phyloP scores from a whole-genome alignment of 2,113 vertebrate species.

The Galemys pyrenaicus region DNA sequence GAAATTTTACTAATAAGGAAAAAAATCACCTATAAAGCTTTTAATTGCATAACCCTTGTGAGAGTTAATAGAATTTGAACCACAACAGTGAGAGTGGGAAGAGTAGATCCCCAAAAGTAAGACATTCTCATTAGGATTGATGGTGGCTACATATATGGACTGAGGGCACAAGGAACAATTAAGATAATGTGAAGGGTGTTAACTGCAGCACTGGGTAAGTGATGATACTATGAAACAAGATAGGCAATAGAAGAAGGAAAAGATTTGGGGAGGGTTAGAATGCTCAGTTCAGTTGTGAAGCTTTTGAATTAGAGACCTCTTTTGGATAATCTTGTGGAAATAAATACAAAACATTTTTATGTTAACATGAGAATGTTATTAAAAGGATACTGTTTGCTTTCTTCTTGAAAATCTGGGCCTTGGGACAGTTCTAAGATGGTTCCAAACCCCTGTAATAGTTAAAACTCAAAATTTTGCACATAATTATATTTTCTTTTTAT shows the following conservation, averaged over 20 bases:
- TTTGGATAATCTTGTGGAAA: neutral
- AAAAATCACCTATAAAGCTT: neutral
- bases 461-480: neutral
- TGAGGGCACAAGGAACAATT: neutral
- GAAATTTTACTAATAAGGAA: neutral
- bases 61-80: neutral
- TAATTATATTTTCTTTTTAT: neutral
- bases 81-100: neutral
- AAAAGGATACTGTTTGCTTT: neutral
- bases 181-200: neutral
- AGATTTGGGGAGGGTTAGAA: neutral
- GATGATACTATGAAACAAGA: neutral
- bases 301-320: conserved; percentile 36
- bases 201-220: neutral
- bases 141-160: neutral
- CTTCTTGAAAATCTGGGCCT: neutral
- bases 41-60: neutral
- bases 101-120: neutral
- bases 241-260: neutral
- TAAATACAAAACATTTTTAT: neutral
- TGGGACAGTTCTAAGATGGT: neutral
- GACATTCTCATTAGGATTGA: neutral
- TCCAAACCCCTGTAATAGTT: neutral
- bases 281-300: neutral
- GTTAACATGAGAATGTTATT: neutral